phyloP scores from a whole-genome alignment of 2,888 invertebrate species.

The Panzeria rudis region DNA sequence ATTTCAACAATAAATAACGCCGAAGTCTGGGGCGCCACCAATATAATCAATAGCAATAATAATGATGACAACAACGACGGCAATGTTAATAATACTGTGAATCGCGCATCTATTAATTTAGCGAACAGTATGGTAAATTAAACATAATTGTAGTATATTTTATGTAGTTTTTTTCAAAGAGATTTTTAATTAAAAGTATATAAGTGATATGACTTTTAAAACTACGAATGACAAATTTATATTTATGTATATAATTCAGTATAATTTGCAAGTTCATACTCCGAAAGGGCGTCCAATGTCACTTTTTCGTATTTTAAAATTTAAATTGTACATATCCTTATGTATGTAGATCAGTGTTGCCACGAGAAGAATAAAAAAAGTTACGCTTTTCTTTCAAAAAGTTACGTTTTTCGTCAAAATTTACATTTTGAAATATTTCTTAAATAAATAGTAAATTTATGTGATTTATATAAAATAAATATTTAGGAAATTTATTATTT shows the following conservation, averaged over 20 bases:
- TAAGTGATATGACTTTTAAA: conserved; percentile 49
- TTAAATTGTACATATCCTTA: not conserved
- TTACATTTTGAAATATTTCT: too few species aligned
- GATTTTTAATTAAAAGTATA: conserved; percentile 47
- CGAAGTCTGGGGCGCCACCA: conserved; percentile 49
- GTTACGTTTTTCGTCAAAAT: too few species aligned
- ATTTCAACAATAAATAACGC: conserved; percentile 31
- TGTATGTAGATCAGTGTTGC: too few species aligned
- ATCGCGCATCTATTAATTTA: conserved; percentile 35
- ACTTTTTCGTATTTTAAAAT: not conserved
- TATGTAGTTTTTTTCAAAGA: not conserved
- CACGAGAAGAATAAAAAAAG: too few species aligned
- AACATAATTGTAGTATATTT: conserved; percentile 22
- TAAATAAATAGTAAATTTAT: too few species aligned
- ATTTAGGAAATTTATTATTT: too few species aligned
- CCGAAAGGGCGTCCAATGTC: not conserved
- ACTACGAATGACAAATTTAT: not conserved
- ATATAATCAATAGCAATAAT: conserved; percentile 7
- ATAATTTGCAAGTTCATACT: not conserved
- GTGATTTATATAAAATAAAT: too few species aligned
- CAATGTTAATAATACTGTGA: not conserved
- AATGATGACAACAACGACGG: not conserved
- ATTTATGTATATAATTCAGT: not conserved
- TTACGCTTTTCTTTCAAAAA: too few species aligned
- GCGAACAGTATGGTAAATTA: conserved; percentile 13